Percentiles rank a stretch among this genome's conserved stretches.
Conservation (phyloP, 2,113 vertebrate species). For the Megalops atlanticus region DNA sequence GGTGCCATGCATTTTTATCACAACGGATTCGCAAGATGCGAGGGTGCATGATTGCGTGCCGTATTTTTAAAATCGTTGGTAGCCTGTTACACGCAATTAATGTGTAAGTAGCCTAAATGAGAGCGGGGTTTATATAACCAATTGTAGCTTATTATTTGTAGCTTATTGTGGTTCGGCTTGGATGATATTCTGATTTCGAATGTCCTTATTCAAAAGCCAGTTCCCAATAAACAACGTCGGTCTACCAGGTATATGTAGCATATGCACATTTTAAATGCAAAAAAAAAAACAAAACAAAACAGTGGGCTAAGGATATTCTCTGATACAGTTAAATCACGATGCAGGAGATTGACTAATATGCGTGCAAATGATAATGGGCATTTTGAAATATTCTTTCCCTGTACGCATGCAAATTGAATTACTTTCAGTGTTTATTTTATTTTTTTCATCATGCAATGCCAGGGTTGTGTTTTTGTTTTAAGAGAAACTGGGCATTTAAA, state of each 20-base stretch:
- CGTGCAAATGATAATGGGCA: background rate
- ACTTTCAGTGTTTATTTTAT: background rate
- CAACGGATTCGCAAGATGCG: background rate
- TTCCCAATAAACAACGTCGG: too few relatives aligned
- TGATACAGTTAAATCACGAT: too few relatives aligned
- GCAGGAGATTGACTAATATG: background rate
- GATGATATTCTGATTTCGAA: background rate
- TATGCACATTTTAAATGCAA: too few relatives aligned
- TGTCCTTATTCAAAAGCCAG: too few relatives aligned
- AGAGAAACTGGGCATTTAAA: background rate
- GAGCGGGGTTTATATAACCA: background rate
- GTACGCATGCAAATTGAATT: too few relatives aligned
- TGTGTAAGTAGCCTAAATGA: background rate
- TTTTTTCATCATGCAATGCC: background rate
- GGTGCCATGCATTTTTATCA: background rate
- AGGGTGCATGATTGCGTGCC: background rate
- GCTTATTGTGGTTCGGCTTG: background rate
- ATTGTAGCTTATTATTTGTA: background rate
- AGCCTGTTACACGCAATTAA: too few relatives aligned
- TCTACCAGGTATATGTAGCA: too few relatives aligned
- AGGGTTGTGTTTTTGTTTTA: background rate
- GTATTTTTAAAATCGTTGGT: background rate
- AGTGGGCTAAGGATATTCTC: background rate
- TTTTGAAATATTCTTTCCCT: background rate
- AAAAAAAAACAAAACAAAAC: too few relatives aligned